A percentile compares a stretch with the other conserved stretches of the same genome.
These are phyloP conservation scores for Drosophila longiperda DNA, from an alignment of 2,888 invertebrate species.

Conservation along the genomic window DNA sequence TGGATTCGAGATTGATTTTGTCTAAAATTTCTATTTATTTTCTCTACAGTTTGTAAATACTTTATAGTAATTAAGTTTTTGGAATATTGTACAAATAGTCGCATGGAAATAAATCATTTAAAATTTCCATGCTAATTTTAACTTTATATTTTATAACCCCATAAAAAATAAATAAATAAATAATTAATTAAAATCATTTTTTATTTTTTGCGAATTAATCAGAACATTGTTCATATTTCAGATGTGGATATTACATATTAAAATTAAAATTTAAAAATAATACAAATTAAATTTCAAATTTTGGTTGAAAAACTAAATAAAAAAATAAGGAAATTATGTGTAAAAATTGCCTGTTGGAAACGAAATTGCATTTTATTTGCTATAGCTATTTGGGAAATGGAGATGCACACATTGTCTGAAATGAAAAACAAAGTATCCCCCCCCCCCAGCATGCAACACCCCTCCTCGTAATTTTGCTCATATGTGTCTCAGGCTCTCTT, in stretches of 20 bases:
- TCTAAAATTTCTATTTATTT: slow-evolving; percentile 24
- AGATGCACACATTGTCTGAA: slow-evolving; percentile 33
- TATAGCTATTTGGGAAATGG: slow-evolving; percentile 60
- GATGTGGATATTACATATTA: neutral
- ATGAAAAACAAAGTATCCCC: slow-evolving; percentile 30
- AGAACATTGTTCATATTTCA: too few species aligned
- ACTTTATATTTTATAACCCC: too few species aligned
- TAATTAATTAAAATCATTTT: too few species aligned
- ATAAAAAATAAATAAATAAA: too few species aligned
- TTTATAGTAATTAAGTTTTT: slow-evolving; percentile 16
- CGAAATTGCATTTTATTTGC: slow-evolving; percentile 16
- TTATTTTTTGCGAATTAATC: too few species aligned
- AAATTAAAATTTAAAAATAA: neutral
- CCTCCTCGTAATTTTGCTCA: slow-evolving; percentile 40
- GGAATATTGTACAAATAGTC: slow-evolving; percentile 15
- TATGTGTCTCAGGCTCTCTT: slow-evolving; percentile 37
- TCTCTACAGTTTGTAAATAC: slow-evolving; percentile 35
- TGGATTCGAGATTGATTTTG: slow-evolving; percentile 70
- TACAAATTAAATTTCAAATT: neutral
- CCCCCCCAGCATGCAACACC: neutral
- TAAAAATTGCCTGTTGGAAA: neutral
- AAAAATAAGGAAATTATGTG: too few species aligned
- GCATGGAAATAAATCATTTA: neutral
- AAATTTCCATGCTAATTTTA: too few species aligned
- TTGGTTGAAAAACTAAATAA: neutral